Percentiles rank a stretch among this genome's conserved stretches.
Evolutionary conservation across 2,113 vertebrate genomes (phyloP).

Genomic region (Baryphthengus martii): DNA sequence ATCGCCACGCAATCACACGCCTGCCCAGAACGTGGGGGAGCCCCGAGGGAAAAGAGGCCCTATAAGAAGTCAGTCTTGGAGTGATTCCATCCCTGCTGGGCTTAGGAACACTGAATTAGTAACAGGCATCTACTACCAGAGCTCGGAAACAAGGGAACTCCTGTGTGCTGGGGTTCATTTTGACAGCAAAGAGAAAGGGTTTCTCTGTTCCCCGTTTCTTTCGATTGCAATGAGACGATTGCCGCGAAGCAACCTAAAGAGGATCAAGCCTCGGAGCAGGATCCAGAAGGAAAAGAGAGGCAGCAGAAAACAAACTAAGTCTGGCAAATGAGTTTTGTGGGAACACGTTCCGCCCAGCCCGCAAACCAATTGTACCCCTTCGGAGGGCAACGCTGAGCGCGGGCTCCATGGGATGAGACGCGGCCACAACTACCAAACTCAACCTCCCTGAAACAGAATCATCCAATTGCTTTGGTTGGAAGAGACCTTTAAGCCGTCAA

Average conservation of each 20-base stretch:
- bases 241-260: background rate
- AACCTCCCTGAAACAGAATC: background rate
- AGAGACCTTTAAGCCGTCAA: too few relatives aligned
- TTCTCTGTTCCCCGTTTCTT: background rate
- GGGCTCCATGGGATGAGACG: background rate
- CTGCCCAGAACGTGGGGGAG: background rate
- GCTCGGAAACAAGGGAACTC: background rate
- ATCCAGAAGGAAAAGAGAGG: background rate
- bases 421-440: background rate
- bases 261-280: background rate
- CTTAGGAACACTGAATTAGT: background rate
- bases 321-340: background rate
- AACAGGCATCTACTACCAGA: background rate
- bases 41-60: background rate
- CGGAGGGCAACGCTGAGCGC: background rate
- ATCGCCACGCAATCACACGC: fast-evolving
- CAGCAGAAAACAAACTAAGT: background rate
- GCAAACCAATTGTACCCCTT: background rate
- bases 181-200: background rate
- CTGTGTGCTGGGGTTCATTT: background rate
- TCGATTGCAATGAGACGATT: background rate
- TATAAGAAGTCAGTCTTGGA: background rate
- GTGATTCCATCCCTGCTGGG: background rate
- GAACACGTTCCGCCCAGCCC: background rate
- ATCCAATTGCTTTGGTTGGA: too few relatives aligned